Base-by-base conservation (phyloP, 2,113 vertebrate genomes). In the Tupaia chinensis region DNA sequence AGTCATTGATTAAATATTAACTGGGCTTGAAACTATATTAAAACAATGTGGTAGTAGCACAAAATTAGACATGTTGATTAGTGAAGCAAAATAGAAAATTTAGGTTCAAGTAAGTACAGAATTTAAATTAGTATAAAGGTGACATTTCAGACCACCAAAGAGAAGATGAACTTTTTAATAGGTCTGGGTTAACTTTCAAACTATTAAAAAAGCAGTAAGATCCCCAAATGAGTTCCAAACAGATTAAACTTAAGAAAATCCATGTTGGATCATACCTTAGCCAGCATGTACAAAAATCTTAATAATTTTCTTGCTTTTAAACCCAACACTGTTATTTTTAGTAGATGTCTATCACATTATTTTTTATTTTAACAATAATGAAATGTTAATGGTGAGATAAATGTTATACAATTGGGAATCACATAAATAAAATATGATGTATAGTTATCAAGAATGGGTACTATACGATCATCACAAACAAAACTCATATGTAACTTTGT, bases 41-140 rank as follows among this genome's bases (percentile, higher is more conserved):
- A 81, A 91, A 93, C 19, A 91, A 85, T 65, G 25, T 81, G 27
- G 1, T 63, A 60, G 54, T 32, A 90, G 70, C 92, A 91, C 15
- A 91, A 82, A 22, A 84, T 92, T 9, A 79, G 87, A 70, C 60
- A 91, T 29, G 9, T 70, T 72, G 65, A 84, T 84, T 89, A 94
- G 93, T 80, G 70, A 93, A 81, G 72, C 23, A 68, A 89, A 94
- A 87, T 27, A 81, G n/a, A 87, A 93, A 81, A 92, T 79, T 85
- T 92, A 53, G 9, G 82, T 86, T 86, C 27, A 87, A 83, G 2
- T 44, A 82, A 83, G 10, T 82, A 83, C 6, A 82, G 25, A 25
- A 70, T 88, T 94, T 94, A 92, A 87, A 77, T 96, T 70, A 89
- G 53, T 34, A 70, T 54, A 76, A 85, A 91, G 9, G 44, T 84